These are phyloP conservation scores for Stenolophus ochropezus DNA, from an alignment of 2,888 invertebrate genomes.

Conservation along the genomic window DNA sequence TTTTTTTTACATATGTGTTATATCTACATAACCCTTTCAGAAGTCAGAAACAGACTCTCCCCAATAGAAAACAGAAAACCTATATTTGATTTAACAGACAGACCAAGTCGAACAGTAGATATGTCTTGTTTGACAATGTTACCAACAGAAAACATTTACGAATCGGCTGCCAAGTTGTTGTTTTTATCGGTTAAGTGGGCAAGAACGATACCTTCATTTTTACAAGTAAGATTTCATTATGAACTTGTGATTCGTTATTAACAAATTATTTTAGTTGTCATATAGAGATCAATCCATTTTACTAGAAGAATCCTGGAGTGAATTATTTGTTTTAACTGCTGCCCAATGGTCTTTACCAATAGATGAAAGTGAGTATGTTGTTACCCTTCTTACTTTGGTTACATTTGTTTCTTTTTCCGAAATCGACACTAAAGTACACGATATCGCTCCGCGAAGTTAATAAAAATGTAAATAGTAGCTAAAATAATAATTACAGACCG, in stretches of 20 bases:
- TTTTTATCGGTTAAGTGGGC: constrained; percentile 89
- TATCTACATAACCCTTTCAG: constrained; percentile 10
- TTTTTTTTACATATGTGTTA: neutral
- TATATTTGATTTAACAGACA: constrained; percentile 62
- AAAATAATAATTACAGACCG: too few species aligned
- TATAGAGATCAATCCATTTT: constrained; percentile 83
- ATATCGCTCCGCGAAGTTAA: too few species aligned
- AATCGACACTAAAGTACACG: too few species aligned
- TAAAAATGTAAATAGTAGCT: too few species aligned
- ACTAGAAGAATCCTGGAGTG: constrained; percentile 88
- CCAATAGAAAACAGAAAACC: constrained; percentile 59
- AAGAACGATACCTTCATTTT: constrained; percentile 84
- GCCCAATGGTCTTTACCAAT: constrained; percentile 87
- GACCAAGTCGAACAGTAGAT: constrained; percentile 67
- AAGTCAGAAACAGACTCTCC: constrained; percentile 47
- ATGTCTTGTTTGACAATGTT: constrained; percentile 74
- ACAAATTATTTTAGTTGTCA: constrained; percentile 75
- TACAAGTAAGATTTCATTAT: constrained; percentile 77
- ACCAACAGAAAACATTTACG: constrained; percentile 79
- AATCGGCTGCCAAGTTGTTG: constrained; percentile 84
- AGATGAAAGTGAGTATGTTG: constrained; percentile 82
- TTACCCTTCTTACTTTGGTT: too few species aligned
- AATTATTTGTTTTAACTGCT: constrained; percentile 87
- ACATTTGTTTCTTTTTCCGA: too few species aligned
- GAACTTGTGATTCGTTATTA: neutral